Base-by-base conservation (phyloP, 2,113 vertebrate genomes). In the Pantherophis guttatus region DNA sequence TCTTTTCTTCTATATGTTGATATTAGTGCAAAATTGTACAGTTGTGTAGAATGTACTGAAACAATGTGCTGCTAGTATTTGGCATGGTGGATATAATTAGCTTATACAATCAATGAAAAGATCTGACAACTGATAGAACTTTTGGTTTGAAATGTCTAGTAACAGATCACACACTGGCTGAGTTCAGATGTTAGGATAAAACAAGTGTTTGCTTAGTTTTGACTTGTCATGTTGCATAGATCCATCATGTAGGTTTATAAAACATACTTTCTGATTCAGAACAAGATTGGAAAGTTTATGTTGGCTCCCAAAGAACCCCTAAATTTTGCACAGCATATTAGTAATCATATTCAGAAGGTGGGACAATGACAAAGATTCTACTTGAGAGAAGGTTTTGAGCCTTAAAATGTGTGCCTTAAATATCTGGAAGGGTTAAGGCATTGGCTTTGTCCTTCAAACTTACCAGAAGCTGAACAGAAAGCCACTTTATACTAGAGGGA, bases 81-180 rank as follows among this genome's bases (percentile, higher is more conserved):
- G 59, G 87, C 19, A n/a, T 4, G 90, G 15, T 54, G 21, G 11
- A 86, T 23, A 23, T 90, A 59, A 81, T 23, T 44, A 26, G 17
- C 87, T 89, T 6, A 86, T 94, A 39, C 91, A 95, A 94, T 19
- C 75, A 75, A 55, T 92, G 33, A 48, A 1, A 91, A 89, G 8
- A 90, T 50, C 90, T 87, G 8, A 29, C 39, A 89, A 0, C 54
- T 93, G 62, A 58, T 94, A 86, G 26, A 21, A 29, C 26, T 75
- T 58, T 44, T 87, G 24, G 33, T 87, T 57, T 89, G 75, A 21
- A 59, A 59, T 26, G 86, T 91, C 54, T 7, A 21, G 3, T 10
- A 50, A 85, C 24, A 10, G n/a, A 59, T 44, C 9, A 0, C 54
- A 91, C 44, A 3, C 75, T 44, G 33, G 75, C 75, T 81, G 33